Conservation (phyloP, 2,888 invertebrate genomes). For the Noctua janthe region DNA sequence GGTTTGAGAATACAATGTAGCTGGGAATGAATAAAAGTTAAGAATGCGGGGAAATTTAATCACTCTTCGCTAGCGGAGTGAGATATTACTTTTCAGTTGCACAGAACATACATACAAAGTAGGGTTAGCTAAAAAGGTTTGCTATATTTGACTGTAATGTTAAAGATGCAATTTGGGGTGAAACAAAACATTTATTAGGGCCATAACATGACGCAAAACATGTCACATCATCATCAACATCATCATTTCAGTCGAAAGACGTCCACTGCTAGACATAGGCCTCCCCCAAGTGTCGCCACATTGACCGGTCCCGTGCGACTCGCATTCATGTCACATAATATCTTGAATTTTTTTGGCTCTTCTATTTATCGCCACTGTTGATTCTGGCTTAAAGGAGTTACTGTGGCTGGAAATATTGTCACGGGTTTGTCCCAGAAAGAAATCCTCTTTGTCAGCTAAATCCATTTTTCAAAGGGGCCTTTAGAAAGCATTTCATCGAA, state of each 20-base stretch:
- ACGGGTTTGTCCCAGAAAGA: not conserved
- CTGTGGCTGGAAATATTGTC: not conserved
- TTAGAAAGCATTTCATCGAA: slow-evolving; percentile 21
- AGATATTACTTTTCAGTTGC: slow-evolving; percentile 41
- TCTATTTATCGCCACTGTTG: not conserved
- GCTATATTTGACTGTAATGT: not conserved
- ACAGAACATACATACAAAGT: slow-evolving; percentile 7
- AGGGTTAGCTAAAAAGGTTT: slow-evolving; percentile 4
- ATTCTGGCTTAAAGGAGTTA: not conserved
- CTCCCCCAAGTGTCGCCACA: no score
- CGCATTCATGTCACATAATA: not conserved
- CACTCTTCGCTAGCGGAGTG: slow-evolving; percentile 13
- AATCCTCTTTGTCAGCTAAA: not conserved
- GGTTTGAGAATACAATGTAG: slow-evolving; percentile 30
- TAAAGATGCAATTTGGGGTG: not conserved
- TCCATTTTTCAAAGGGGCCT: not conserved
- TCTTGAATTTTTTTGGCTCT: not conserved
- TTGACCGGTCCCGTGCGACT: no score
- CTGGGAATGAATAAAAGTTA: slow-evolving; percentile 19
- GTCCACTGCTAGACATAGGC: no score
- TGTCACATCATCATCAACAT: not conserved
- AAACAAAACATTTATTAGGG: not conserved
- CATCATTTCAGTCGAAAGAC: no score
- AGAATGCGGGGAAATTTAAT: slow-evolving; percentile 43
- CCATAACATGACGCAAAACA: not conserved